A percentile compares a stretch with the other conserved stretches of the same genome.
These are phyloP conservation scores for Apotomis turbidana DNA, from an alignment of 2,888 invertebrate species.

Conservation along the genomic window DNA sequence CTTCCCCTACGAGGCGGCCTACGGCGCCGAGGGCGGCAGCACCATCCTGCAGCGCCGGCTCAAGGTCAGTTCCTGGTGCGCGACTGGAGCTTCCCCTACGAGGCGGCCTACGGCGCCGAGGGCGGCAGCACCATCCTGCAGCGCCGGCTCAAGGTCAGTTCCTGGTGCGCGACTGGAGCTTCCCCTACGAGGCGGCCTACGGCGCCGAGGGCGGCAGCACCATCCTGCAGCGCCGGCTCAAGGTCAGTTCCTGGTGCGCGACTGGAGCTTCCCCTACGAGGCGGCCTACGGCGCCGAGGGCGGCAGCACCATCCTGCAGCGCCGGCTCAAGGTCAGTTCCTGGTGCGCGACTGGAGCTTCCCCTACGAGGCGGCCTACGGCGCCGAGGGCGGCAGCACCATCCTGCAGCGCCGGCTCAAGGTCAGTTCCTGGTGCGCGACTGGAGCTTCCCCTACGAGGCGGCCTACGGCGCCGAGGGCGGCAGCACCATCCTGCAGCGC, in stretches of 20 bases:
- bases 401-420: conserved; percentile 93
- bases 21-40: conserved; percentile 95
- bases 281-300: conserved; percentile 95
- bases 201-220: conserved; percentile 94
- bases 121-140: conserved; percentile 95
- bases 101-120: conserved; percentile 94
- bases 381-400: conserved; percentile 92
- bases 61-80: conserved; percentile 95
- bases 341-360: conserved; percentile 98
- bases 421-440: conserved; percentile 96
- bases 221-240: conserved; percentile 93
- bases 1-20: conserved; percentile 97
- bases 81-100: conserved; percentile 99
- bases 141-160: conserved; percentile 95
- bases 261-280: conserved; percentile 99
- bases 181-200: conserved; percentile 97
- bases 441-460: conserved; percentile 99
- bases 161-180: conserved; percentile 98
- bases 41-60: conserved; percentile 93
- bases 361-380: conserved; percentile 98
- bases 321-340: conserved; percentile 95
- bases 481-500: conserved; percentile 92
- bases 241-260: conserved; percentile 96
- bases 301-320: conserved; percentile 92
- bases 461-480: conserved; percentile 95